Percentiles rank a stretch among this genome's conserved stretches.
These are phyloP conservation scores for Lydus trimaculatus DNA, from an alignment of 2,888 invertebrate genomes.

Conservation along the genomic window DNA sequence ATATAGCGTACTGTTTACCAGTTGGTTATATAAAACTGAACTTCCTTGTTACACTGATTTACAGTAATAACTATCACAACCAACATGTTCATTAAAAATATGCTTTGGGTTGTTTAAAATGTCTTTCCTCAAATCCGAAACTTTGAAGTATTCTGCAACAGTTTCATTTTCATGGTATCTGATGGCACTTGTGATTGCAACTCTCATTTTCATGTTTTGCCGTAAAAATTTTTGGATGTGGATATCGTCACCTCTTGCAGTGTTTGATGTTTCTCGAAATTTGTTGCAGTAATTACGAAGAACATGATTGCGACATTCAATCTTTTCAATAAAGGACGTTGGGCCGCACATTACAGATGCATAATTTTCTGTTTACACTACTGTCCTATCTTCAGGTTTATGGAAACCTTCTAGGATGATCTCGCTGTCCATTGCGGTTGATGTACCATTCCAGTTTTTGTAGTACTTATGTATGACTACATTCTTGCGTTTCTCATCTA, in stretches of 20 bases:
- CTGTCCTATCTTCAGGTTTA: slow-evolving; percentile 55
- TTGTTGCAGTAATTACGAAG: slow-evolving; percentile 24
- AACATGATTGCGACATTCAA: slow-evolving; percentile 44
- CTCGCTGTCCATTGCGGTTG: slow-evolving; percentile 48
- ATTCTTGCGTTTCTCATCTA: slow-evolving; percentile 33
- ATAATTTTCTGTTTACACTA: slow-evolving; percentile 44
- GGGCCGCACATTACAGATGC: slow-evolving; percentile 38
- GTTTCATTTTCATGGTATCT: background rate
- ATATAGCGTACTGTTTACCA: background rate
- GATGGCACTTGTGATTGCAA: background rate
- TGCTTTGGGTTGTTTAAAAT: background rate
- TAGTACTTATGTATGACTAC: slow-evolving; percentile 43
- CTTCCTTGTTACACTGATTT: background rate
- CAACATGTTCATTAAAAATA: slow-evolving; percentile 15
- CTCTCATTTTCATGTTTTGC: background rate
- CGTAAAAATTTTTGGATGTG: background rate
- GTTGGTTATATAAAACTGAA: background rate
- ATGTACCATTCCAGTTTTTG: slow-evolving; percentile 49
- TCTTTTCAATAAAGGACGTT: slow-evolving; percentile 39
- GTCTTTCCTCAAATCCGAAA: slow-evolving; percentile 27
- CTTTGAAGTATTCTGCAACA: slow-evolving; percentile 9
- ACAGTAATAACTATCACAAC: slow-evolving; percentile 27
- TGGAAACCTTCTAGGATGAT: no score
- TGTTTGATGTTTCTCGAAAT: background rate
- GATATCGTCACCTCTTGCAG: background rate